A percentile compares a stretch with the other conserved stretches of the same genome.
These are phyloP conservation scores for Geotria australis DNA, from an alignment of 2,797 vertebrate species.

Conservation along the genomic window DNA sequence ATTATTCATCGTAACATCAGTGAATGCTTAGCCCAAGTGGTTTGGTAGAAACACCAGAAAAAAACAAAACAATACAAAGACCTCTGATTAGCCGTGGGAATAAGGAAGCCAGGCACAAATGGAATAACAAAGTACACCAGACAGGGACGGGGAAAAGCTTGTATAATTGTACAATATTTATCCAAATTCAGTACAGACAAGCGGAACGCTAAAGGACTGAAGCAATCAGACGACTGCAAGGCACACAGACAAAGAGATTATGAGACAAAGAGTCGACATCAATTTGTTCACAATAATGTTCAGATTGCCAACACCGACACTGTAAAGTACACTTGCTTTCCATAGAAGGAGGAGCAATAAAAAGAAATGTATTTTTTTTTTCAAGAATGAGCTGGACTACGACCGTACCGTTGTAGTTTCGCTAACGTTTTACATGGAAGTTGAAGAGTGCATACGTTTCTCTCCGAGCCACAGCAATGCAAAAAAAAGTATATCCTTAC, in stretches of 20 bases:
- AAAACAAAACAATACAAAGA: too few relatives aligned
- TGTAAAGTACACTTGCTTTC: not conserved
- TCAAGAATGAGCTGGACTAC: not conserved
- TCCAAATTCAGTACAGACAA: not conserved
- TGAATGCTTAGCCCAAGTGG: too few relatives aligned
- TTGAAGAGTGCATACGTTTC: too few relatives aligned
- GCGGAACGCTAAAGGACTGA: not conserved
- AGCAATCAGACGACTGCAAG: not conserved
- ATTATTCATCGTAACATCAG: too few relatives aligned
- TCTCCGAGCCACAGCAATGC: too few relatives aligned
- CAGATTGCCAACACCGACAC: not conserved
- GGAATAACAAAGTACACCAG: too few relatives aligned
- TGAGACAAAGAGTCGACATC: not conserved
- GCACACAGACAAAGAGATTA: not conserved
- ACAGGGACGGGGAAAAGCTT: not conserved
- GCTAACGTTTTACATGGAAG: not conserved
- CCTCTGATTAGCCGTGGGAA: too few relatives aligned
- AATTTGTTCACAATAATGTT: too few relatives aligned
- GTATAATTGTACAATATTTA: not conserved
- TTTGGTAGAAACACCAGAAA: too few relatives aligned
- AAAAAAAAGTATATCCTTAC: too few relatives aligned
- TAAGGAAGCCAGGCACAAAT: too few relatives aligned
- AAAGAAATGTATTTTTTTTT: not conserved
- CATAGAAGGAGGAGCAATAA: not conserved
- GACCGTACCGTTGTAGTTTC: not conserved